These are phyloP conservation scores for Gymnocheta viridis DNA, from an alignment of 2,888 invertebrate species.

Conservation along the genomic window DNA sequence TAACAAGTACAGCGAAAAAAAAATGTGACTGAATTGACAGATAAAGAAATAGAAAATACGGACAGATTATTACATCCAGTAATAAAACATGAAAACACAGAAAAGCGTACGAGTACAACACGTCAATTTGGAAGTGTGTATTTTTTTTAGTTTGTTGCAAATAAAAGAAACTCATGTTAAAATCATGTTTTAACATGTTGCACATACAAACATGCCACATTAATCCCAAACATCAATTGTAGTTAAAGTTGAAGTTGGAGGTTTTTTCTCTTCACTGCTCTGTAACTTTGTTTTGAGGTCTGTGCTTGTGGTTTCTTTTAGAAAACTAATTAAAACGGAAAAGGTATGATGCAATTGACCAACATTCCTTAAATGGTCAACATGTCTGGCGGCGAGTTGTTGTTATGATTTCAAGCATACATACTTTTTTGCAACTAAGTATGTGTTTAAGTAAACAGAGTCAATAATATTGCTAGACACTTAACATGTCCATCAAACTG, in stretches of 20 bases:
- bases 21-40: slow-evolving; percentile 57
- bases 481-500: too few relatives aligned
- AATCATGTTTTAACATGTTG: slow-evolving; percentile 65
- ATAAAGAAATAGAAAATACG: slow-evolving; percentile 61
- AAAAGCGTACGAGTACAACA: slow-evolving; percentile 21
- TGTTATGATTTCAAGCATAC: slow-evolving; percentile 33
- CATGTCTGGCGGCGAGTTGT: slow-evolving; percentile 34
- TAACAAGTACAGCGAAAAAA: slow-evolving; percentile 1
- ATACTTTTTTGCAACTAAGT: neutral
- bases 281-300: slow-evolving; percentile 1
- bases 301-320: slow-evolving; percentile 9
- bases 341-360: slow-evolving; percentile 68
- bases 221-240: slow-evolving; percentile 50
- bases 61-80: slow-evolving; percentile 60
- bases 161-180: slow-evolving; percentile 54
- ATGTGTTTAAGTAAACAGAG: neutral
- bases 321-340: slow-evolving; percentile 68
- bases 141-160: slow-evolving; percentile 33
- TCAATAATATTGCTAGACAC: too few relatives aligned
- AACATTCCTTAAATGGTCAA: slow-evolving; percentile 63
- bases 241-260: slow-evolving; percentile 49
- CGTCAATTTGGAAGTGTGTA: slow-evolving; percentile 26
- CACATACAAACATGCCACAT: slow-evolving; percentile 51
- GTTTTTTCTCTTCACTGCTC: too few relatives aligned
- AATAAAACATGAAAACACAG: slow-evolving; percentile 1